Evolutionary conservation across 2,888 invertebrate genomes (phyloP).

Genomic region (Ochlodes sylvanus): DNA sequence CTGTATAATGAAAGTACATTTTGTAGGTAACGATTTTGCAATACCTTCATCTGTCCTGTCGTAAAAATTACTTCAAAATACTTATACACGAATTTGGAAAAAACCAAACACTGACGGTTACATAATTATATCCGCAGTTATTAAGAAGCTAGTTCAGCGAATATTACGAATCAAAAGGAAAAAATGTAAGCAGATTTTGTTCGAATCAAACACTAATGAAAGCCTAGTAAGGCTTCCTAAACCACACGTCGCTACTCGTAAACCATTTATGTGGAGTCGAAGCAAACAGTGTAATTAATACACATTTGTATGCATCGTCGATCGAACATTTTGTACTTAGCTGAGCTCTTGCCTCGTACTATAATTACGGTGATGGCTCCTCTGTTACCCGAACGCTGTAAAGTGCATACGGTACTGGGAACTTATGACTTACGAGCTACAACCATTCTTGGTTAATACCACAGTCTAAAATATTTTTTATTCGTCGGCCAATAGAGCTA

Average conservation of each 20-base stretch:
- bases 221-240: slow-evolving; percentile 1
- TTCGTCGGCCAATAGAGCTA: too few species aligned
- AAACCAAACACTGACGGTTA: too few species aligned
- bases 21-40: too few species aligned
- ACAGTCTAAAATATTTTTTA: neutral
- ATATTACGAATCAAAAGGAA: too few species aligned
- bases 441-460: neutral
- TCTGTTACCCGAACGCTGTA: slow-evolving; percentile 57
- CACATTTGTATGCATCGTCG: slow-evolving; percentile 36
- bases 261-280: slow-evolving; percentile 17
- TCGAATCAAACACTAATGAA: neutral
- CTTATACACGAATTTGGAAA: too few species aligned
- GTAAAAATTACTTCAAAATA: too few species aligned
- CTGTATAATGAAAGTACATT: too few species aligned
- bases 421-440: slow-evolving; percentile 15
- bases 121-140: too few species aligned
- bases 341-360: slow-evolving; percentile 31
- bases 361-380: slow-evolving; percentile 41
- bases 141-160: too few species aligned
- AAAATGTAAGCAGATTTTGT: too few species aligned
- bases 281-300: slow-evolving; percentile 29
- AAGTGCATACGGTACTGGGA: slow-evolving; percentile 63
- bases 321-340: slow-evolving; percentile 36
- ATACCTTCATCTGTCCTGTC: too few species aligned
- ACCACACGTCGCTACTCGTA: slow-evolving; percentile 8